A percentile compares a stretch with the other conserved stretches of the same genome.
These are phyloP conservation scores for Oryzias dopingdopingensis DNA, from an alignment of 2,797 vertebrate species.

Conservation along the genomic window DNA sequence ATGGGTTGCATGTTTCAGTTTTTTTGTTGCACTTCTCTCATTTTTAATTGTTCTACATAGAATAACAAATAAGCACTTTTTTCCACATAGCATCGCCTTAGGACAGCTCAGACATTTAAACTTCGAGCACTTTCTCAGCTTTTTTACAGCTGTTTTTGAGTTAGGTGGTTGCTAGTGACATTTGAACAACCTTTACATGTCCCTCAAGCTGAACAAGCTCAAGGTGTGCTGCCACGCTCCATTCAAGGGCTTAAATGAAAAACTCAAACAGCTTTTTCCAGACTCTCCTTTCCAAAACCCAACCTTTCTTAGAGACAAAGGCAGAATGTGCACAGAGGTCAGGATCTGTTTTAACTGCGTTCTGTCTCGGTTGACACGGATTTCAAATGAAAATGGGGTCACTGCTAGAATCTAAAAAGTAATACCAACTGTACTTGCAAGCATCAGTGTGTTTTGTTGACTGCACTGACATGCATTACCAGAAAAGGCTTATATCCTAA, in stretches of 20 bases:
- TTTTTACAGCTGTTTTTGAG: constrained; percentile 37
- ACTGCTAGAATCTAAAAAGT: constrained; percentile 3
- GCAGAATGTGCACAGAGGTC: constrained; percentile 41
- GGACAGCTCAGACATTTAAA: constrained; percentile 58
- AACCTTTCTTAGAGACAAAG: constrained; percentile 28
- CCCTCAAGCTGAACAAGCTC: constrained; percentile 55
- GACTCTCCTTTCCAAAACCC: constrained; percentile 36
- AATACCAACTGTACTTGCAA: not conserved
- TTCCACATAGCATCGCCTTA: constrained; percentile 43
- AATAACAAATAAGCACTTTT: constrained; percentile 28
- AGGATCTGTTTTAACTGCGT: constrained; percentile 20
- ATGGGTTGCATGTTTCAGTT: constrained; percentile 36
- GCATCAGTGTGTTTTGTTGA: too few species aligned
- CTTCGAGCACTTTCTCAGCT: constrained; percentile 37
- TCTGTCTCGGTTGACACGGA: constrained; percentile 16
- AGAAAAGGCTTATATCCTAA: too few species aligned
- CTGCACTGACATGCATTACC: too few species aligned
- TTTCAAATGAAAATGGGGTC: constrained; percentile 21
- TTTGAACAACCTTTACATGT: constrained; percentile 72
- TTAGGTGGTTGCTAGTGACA: constrained; percentile 57
- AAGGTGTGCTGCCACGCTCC: constrained; percentile 61
- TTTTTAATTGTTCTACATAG: constrained; percentile 40
- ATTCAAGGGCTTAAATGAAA: constrained; percentile 59
- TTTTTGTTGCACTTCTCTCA: constrained; percentile 33
- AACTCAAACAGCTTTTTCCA: constrained; percentile 55